Evolutionary conservation across 92 coral and sea anemone species (phyloP).

Genomic region (Umimayanthus kanabou): DNA sequence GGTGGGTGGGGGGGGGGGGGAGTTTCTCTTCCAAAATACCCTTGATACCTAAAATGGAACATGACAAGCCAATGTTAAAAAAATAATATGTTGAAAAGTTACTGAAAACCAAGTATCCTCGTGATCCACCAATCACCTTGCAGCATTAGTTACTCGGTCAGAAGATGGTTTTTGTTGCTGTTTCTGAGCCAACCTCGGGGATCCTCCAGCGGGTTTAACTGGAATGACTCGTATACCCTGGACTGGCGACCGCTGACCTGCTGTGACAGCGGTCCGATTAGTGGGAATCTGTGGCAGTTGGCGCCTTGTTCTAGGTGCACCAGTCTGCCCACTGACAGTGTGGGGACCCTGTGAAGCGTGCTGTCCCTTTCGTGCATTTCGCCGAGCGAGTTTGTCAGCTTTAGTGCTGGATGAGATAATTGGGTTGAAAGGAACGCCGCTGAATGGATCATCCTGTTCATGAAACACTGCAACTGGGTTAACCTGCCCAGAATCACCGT

Average conservation of each 20-base stretch:
- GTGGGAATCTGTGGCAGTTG: slow-evolving; percentile 30
- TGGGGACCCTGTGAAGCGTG: slow-evolving; percentile 2
- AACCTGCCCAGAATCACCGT: slow-evolving; percentile 49
- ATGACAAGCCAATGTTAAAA: not conserved
- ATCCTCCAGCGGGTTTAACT: slow-evolving; percentile 18
- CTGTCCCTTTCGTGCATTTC: slow-evolving; percentile 55
- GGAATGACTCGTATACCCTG: slow-evolving; percentile 20
- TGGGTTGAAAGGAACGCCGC: slow-evolving; percentile 78
- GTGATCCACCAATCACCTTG: not conserved
- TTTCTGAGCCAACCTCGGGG: slow-evolving; percentile 19
- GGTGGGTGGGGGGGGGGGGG: no score
- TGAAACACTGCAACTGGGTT: slow-evolving; percentile 73
- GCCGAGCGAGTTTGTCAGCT: slow-evolving; percentile 40
- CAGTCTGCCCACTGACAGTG: not conserved
- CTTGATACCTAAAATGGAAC: not conserved
- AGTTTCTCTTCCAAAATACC: no score
- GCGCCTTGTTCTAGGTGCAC: slow-evolving; percentile 20
- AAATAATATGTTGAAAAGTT: not conserved
- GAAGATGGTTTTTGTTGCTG: slow-evolving; percentile 4
- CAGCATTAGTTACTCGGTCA: slow-evolving; percentile 12
- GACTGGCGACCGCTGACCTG: slow-evolving; percentile 32
- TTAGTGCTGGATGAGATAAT: slow-evolving; percentile 40
- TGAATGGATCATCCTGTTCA: slow-evolving; percentile 75
- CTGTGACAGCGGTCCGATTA: slow-evolving; percentile 7
- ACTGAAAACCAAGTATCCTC: not conserved